Conservation (phyloP, 2,888 invertebrate genomes). For the Drosophila ezoana region DNA sequence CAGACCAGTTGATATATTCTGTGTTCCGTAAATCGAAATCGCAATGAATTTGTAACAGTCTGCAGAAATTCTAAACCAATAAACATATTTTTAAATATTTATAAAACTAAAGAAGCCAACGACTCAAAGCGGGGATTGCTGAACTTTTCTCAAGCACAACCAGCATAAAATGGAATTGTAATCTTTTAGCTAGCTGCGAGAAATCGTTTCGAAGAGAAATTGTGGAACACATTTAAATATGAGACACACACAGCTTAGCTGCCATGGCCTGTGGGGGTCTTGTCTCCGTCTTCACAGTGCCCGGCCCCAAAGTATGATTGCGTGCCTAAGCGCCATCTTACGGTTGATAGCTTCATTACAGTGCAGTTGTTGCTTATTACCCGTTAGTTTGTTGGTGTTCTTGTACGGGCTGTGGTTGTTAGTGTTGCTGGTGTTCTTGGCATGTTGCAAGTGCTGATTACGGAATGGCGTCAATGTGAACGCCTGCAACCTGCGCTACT, state of each 20-base stretch:
- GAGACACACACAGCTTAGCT: slow-evolving; percentile 3
- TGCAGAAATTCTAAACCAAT: too few relatives aligned
- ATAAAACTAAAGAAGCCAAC: too few relatives aligned
- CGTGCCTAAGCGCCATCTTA: slow-evolving; percentile 79
- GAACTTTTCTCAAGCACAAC: too few relatives aligned
- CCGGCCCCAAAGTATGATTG: slow-evolving; percentile 72
- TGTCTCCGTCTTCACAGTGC: slow-evolving; percentile 19
- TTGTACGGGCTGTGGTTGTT: slow-evolving; percentile 17
- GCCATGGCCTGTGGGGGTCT: slow-evolving; percentile 20
- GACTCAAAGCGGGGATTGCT: too few relatives aligned
- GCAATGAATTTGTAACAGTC: not conserved
- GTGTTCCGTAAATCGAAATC: slow-evolving; percentile 11
- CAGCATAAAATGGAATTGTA: not conserved
- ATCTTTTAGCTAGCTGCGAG: not conserved
- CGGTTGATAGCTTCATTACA: slow-evolving; percentile 78
- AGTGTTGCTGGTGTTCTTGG: slow-evolving; percentile 39
- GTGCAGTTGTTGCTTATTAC: slow-evolving; percentile 72
- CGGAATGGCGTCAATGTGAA: slow-evolving; percentile 52
- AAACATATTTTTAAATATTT: too few relatives aligned
- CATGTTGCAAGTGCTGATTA: slow-evolving; percentile 73
- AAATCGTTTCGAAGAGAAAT: not conserved
- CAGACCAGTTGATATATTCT: slow-evolving; percentile 11
- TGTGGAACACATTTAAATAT: slow-evolving; percentile 17
- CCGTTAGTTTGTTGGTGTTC: slow-evolving; percentile 49
- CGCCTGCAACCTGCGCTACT: slow-evolving; percentile 60